Evolutionary conservation across 2,888 invertebrate species (phyloP), one percentile per base, ranked within the genome.

Genomic region (Carabus problematicus): DNA sequence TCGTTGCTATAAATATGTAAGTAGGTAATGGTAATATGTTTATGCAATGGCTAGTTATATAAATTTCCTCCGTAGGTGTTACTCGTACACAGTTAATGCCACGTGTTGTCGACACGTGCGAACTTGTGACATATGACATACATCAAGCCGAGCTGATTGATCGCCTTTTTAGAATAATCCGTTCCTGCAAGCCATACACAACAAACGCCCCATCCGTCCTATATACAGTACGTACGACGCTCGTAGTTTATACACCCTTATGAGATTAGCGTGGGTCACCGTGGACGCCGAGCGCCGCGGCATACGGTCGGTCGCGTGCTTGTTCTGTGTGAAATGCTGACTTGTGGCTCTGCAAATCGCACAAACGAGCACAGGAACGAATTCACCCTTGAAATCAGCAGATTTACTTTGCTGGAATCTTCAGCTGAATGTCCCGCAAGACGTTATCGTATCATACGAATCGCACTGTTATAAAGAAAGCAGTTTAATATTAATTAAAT

Each of bases 101-200:
- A 69, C 69, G 69, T 62, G 69, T 8, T 55, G 39, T 19, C 14
- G 39, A 55, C 58, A 54, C 69, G 60, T 60, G 69, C 64, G 62
- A 45, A 67, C 64, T 70, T 58, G 62, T 61, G 74, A 73, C 76
- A 75, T 76, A 76, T 73, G 75, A 72, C 73, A 74, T 72, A 73
- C 73, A 75, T 76, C 76, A 73, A 56, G 29, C 72, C 61, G 62
- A 29, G 29, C 41, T 76, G 75, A 76, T 75, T 76, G 76, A 76
- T 76, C 72, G 75, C 72, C 73, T 73, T 72, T 72, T 75, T 75
- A 74, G 74, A 75, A 75, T 75, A 75, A 76, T 75, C 74, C 75
- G 67, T 70, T 64, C 74, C 68, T 72, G 74, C 39, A 12, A 29
- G n/a, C 16, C 8, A n/a, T n/a, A 16, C 9, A 52, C 9, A 55